phyloP scores from a whole-genome alignment of 1,140 invertebrate species.

The Drosophila serrata region DNA sequence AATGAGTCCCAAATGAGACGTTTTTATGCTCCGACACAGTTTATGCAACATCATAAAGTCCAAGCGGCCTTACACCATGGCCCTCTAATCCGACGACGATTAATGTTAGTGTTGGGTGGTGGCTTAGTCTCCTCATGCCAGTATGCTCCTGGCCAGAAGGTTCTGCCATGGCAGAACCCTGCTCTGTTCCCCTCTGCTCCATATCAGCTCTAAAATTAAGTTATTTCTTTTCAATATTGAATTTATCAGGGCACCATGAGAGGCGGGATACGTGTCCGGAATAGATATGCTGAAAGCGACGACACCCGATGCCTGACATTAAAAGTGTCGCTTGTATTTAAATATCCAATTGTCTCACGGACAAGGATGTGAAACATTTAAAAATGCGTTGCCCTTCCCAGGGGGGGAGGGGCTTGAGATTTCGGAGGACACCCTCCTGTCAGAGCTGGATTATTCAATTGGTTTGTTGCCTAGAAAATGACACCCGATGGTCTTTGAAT shows the following conservation, averaged over 20 bases:
- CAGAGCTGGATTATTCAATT: slow-evolving; percentile 67
- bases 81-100: slow-evolving; percentile 36
- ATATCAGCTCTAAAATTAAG: slow-evolving; percentile 61
- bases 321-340: slow-evolving; percentile 78
- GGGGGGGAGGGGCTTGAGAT: slow-evolving; percentile 3
- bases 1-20: slow-evolving; percentile 81
- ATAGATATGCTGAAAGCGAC: slow-evolving; percentile 45
- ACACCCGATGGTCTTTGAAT: slow-evolving; percentile 76
- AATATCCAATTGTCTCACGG: slow-evolving; percentile 70
- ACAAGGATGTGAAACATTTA: slow-evolving; percentile 73
- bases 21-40: slow-evolving; percentile 64
- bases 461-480: slow-evolving; percentile 72
- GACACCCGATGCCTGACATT: slow-evolving; percentile 60
- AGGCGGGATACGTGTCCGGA: slow-evolving; percentile 62
- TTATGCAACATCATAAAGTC: slow-evolving; percentile 77
- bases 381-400: slow-evolving; percentile 59
- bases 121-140: not conserved
- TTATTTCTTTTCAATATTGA: slow-evolving; percentile 83
- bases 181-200: not conserved
- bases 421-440: slow-evolving; percentile 2
- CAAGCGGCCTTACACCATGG: slow-evolving; percentile 17
- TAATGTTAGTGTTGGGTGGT: slow-evolving; percentile 1
- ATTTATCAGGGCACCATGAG: slow-evolving; percentile 71
- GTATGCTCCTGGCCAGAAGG: not conserved
- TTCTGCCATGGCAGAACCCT: not conserved